Percentiles rank a stretch among this genome's conserved stretches.
Conservation (phyloP, 2,888 invertebrate genomes). For the Cryptocephalus moraei region DNA sequence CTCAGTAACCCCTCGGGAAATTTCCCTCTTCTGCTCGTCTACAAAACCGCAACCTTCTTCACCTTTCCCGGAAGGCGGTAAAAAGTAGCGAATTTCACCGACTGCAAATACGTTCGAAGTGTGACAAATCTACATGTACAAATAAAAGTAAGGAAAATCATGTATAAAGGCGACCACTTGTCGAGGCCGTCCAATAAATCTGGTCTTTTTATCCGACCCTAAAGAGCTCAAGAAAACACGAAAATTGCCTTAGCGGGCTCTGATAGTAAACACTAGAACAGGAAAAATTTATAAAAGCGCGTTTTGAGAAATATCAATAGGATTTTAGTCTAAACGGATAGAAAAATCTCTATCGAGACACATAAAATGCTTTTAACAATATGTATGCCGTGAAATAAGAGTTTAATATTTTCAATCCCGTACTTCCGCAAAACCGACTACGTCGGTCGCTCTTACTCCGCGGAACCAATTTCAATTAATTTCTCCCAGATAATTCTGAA, state of each 20-base stretch:
- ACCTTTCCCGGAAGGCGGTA: neutral
- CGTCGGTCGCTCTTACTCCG: too few species aligned
- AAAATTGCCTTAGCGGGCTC: neutral
- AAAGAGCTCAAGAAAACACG: neutral
- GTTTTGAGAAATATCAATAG: too few species aligned
- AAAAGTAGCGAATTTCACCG: constrained; percentile 1
- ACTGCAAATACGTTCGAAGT: constrained; percentile 18
- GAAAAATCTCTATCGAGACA: too few species aligned
- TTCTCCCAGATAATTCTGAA: too few species aligned
- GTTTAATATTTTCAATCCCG: too few species aligned
- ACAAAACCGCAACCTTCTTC: neutral
- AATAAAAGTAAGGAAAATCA: constrained; percentile 14
- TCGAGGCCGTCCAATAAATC: constrained; percentile 11
- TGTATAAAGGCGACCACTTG: constrained; percentile 10
- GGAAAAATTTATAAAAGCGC: too few species aligned
- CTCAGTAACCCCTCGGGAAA: neutral
- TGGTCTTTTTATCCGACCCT: constrained; percentile 2
- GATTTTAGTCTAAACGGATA: too few species aligned
- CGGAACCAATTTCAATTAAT: too few species aligned
- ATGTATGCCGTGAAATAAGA: too few species aligned
- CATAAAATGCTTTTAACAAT: too few species aligned
- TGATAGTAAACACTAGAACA: too few species aligned
- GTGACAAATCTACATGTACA: constrained; percentile 22
- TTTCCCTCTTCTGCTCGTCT: neutral
- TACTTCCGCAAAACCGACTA: too few species aligned